phyloP scores from a whole-genome alignment of 2,888 invertebrate species.

The Polietes domitor region DNA sequence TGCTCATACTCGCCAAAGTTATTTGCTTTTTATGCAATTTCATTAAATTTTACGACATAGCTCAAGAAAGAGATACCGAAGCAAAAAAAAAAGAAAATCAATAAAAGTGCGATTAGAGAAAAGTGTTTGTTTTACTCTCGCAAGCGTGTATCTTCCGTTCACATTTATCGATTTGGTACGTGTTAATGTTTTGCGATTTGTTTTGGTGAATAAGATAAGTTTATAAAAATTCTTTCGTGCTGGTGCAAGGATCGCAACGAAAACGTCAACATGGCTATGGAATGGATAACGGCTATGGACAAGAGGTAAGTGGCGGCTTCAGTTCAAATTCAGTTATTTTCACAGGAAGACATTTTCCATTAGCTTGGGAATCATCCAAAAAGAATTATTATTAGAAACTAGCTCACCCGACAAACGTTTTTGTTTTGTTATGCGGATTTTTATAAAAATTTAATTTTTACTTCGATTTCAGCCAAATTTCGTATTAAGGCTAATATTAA shows the following conservation, averaged over 20 bases:
- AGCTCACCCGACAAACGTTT: too few relatives aligned
- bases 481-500: too few relatives aligned
- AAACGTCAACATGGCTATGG: slow-evolving; percentile 81
- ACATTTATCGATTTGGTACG: slow-evolving; percentile 34
- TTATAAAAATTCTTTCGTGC: slow-evolving; percentile 18
- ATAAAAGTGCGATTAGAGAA: slow-evolving; percentile 3
- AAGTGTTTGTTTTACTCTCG: not conserved
- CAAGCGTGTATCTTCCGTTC: not conserved
- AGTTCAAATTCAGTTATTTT: not conserved
- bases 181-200: slow-evolving; percentile 57
- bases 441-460: too few relatives aligned
- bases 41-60: not conserved
- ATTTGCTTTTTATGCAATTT: not conserved
- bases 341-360: not conserved
- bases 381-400: too few relatives aligned
- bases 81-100: too few relatives aligned
- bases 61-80: too few relatives aligned
- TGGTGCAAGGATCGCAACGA: slow-evolving; percentile 40
- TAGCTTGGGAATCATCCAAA: too few relatives aligned
- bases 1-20: too few relatives aligned
- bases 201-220: slow-evolving; percentile 6
- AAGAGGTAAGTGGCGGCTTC: slow-evolving; percentile 80
- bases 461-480: too few relatives aligned
- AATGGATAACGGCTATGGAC: slow-evolving; percentile 83
- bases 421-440: too few relatives aligned